phyloP scores from a whole-genome alignment of 2,113 vertebrate species.

The Anoura caudifer region DNA sequence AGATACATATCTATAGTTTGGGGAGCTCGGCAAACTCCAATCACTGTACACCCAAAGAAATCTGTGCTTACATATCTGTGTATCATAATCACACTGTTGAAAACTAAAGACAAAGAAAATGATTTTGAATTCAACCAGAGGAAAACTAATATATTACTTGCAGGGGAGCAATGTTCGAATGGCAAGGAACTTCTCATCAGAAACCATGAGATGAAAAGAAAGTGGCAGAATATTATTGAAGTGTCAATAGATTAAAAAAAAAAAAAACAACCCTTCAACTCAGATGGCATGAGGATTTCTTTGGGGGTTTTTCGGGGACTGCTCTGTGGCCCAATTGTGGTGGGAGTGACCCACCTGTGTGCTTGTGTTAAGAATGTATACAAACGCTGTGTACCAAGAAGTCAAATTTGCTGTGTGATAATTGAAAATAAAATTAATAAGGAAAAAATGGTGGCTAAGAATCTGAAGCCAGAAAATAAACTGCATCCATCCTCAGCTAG shows the following conservation, averaged over 20 bases:
- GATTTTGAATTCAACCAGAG: not conserved
- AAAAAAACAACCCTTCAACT: not conserved
- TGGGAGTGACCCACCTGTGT: not conserved
- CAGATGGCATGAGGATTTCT: not conserved
- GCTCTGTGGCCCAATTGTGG: not conserved
- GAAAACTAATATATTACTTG: not conserved
- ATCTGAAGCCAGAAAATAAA: not conserved
- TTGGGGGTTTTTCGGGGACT: not conserved
- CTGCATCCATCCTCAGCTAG: not conserved
- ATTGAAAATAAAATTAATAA: not conserved
- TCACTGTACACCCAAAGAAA: not conserved
- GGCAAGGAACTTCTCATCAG: not conserved
- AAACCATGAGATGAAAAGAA: not conserved
- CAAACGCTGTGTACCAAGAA: not conserved
- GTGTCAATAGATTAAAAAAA: too few species aligned
- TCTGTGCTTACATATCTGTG: not conserved
- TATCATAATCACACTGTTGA: not conserved
- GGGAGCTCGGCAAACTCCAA: not conserved
- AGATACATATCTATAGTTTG: not conserved
- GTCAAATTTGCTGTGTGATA: not conserved
- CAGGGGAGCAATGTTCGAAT: not conserved
- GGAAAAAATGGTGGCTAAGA: not conserved
- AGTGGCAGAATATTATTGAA: not conserved
- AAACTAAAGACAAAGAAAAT: not conserved
- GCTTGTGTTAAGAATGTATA: not conserved